A percentile compares a stretch with the other conserved stretches of the same genome.
phyloP scores from a whole-genome alignment of 2,888 invertebrate species.

The Thymelicus sylvestris region DNA sequence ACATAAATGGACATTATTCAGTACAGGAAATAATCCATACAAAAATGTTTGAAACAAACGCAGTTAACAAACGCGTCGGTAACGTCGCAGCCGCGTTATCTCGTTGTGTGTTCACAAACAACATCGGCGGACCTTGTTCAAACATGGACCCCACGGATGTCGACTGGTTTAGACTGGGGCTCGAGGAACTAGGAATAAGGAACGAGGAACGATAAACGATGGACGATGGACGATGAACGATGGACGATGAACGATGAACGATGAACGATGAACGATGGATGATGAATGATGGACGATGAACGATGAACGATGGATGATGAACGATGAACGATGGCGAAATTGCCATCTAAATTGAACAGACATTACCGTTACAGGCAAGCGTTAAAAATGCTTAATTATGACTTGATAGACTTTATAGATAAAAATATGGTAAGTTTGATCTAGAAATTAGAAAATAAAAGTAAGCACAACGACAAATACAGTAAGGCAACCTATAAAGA shows the following conservation, averaged over 20 bases:
- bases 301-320: too few relatives aligned
- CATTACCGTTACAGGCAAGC: neutral
- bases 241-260: too few relatives aligned
- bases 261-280: slow-evolving; percentile 21
- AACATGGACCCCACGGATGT: slow-evolving; percentile 73
- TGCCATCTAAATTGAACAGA: slow-evolving; percentile 8
- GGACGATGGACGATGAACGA: too few relatives aligned
- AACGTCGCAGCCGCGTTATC: slow-evolving; percentile 43
- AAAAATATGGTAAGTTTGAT: too few relatives aligned
- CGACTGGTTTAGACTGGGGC: slow-evolving; percentile 56
- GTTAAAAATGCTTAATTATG: too few relatives aligned
- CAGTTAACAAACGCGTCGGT: slow-evolving; percentile 15
- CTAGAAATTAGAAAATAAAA: neutral
- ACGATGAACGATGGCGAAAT: slow-evolving; percentile 40
- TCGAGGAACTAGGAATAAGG: neutral
- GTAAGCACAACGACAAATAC: slow-evolving; percentile 10
- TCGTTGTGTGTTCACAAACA: slow-evolving; percentile 42
- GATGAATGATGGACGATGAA: too few relatives aligned
- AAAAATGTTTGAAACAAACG: slow-evolving; percentile 9
- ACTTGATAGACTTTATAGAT: too few relatives aligned
- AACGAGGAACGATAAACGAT: too few relatives aligned
- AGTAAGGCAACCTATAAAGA: neutral
- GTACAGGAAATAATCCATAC: neutral
- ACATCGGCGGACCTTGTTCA: slow-evolving; percentile 55
- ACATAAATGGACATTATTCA: too few relatives aligned